phyloP scores from a whole-genome alignment of 2,888 invertebrate species.

The Cotesia congregata region DNA sequence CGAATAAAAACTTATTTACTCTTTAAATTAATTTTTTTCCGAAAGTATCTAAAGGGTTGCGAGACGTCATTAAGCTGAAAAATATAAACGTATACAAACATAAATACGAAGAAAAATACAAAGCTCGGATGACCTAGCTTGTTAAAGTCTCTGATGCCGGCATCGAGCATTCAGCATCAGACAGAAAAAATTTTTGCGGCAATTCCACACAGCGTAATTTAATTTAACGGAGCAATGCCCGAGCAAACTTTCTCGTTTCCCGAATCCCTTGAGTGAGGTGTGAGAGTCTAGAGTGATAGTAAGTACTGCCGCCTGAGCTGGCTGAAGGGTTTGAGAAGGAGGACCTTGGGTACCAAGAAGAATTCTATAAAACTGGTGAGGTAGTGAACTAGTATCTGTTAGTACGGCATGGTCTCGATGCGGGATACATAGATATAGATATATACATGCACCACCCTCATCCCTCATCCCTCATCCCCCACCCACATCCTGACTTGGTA shows the following conservation, averaged over 20 bases:
- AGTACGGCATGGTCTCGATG: slow-evolving; percentile 22
- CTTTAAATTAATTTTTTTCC: no score
- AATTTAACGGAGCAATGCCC: slow-evolving; percentile 55
- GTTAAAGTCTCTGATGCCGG: slow-evolving; percentile 37
- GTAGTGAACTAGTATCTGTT: background rate
- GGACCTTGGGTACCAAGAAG: slow-evolving; percentile 4
- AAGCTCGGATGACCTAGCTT: slow-evolving; percentile 28
- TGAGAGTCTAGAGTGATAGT: slow-evolving; percentile 31
- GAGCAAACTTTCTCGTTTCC: slow-evolving; percentile 54
- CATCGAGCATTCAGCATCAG: slow-evolving; percentile 15
- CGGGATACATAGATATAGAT: background rate
- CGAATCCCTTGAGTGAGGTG: slow-evolving; percentile 47
- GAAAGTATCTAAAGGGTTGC: no score
- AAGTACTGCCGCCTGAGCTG: background rate
- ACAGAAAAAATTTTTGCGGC: slow-evolving; percentile 50
- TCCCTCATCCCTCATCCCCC: no score
- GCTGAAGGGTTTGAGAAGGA: slow-evolving; percentile 1
- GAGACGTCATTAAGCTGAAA: background rate
- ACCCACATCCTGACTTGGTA: background rate
- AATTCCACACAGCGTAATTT: slow-evolving; percentile 54
- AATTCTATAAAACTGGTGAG: slow-evolving; percentile 23
- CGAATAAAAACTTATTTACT: no score
- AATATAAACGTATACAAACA: background rate
- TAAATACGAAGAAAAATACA: background rate
- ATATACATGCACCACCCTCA: no score